These are phyloP conservation scores for Drosophila bipectinata DNA, from an alignment of 1,140 invertebrate species.

Conservation along the genomic window DNA sequence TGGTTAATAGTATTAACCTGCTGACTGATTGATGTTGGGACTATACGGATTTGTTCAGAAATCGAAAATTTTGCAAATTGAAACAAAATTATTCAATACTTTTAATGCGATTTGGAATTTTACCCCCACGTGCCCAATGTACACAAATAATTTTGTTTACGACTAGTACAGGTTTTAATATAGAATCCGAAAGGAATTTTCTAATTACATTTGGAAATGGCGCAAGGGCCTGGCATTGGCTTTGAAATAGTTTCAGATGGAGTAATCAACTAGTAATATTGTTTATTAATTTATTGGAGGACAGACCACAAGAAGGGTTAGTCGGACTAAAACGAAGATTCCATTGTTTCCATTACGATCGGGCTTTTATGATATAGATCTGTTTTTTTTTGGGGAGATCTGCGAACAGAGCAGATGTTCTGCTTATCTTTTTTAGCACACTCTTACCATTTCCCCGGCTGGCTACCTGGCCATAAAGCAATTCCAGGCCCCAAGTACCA, in stretches of 20 bases:
- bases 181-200: conserved; percentile 50
- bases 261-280: conserved; percentile 28
- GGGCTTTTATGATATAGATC: conserved; percentile 21
- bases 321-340: conserved; percentile 19
- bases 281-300: conserved; percentile 29
- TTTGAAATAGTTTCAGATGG: conserved; percentile 30
- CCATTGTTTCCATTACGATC: conserved; percentile 9
- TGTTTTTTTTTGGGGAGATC: not conserved
- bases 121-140: conserved; percentile 37
- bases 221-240: conserved; percentile 34
- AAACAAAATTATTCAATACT: conserved; percentile 20
- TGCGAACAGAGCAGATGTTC: conserved; percentile 24
- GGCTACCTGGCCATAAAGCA: conserved; percentile 42
- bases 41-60: conserved; percentile 28
- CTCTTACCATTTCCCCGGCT: conserved; percentile 13
- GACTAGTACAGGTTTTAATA: conserved; percentile 21
- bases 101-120: conserved; percentile 9
- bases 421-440: conserved; percentile 45
- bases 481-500: conserved; percentile 38
- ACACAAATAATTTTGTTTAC: conserved; percentile 31
- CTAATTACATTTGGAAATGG: conserved; percentile 51
- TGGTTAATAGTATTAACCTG: conserved; percentile 44
- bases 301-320: conserved; percentile 4
- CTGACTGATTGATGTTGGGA: conserved; percentile 60
- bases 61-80: conserved; percentile 28